Percentiles rank a stretch among this genome's conserved stretches.
phyloP scores from a whole-genome alignment of 2,113 vertebrate genomes.

The Lampris incognitus region DNA sequence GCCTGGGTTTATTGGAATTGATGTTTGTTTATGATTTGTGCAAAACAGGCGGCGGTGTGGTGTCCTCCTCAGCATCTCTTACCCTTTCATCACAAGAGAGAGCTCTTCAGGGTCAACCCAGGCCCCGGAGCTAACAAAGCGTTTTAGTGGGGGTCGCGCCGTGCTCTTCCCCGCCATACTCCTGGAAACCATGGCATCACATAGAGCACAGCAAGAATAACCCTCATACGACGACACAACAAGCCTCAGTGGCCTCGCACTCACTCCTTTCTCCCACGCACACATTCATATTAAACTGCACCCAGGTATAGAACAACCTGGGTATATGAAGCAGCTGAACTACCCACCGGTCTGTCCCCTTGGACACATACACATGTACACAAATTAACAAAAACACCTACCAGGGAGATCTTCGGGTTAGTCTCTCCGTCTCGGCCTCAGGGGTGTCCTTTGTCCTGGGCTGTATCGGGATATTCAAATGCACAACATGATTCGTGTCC shows the following conservation, averaged over 20 bases:
- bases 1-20: constrained; percentile 5
- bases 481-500: not conserved
- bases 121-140: constrained; percentile 89
- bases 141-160: constrained; percentile 87
- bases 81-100: constrained; percentile 85
- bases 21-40: not conserved
- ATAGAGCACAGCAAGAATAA: constrained; percentile 56
- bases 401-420: constrained; percentile 78
- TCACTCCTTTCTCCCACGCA: not conserved
- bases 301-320: not conserved
- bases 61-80: constrained; percentile 71
- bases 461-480: constrained; percentile 50
- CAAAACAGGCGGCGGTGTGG: constrained; percentile 18
- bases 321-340: too few relatives aligned
- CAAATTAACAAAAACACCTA: constrained; percentile 52
- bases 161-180: constrained; percentile 84
- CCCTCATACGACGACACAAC: constrained; percentile 28
- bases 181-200: constrained; percentile 80
- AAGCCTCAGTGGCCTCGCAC: not conserved
- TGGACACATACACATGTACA: not conserved
- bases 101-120: constrained; percentile 88
- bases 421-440: constrained; percentile 72
- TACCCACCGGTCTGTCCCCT: too few relatives aligned
- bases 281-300: not conserved
- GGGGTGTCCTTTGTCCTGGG: constrained; percentile 65